phyloP scores from a whole-genome alignment of 2,113 vertebrate species.

The Pangasianodon hypophthalmus region DNA sequence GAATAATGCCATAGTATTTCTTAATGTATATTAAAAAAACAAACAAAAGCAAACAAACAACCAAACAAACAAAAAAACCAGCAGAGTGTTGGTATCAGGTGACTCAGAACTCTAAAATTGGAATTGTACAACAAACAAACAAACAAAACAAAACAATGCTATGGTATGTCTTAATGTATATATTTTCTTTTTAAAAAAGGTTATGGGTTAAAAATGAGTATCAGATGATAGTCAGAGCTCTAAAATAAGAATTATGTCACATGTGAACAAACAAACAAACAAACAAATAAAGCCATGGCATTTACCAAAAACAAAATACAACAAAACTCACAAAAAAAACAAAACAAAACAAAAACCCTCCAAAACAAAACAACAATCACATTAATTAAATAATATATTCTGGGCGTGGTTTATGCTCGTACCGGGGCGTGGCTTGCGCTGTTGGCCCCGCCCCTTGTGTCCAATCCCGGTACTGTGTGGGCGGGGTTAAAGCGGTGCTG shows the following conservation, averaged over 20 bases:
- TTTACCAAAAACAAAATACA: background rate
- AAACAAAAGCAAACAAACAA: too few relatives aligned
- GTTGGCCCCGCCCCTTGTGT: slow-evolving; percentile 1
- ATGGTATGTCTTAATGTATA: too few relatives aligned
- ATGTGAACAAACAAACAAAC: background rate
- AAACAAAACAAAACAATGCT: too few relatives aligned
- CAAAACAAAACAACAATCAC: background rate
- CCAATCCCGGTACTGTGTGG: slow-evolving; percentile 28
- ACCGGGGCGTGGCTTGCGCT: background rate
- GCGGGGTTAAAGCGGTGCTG: slow-evolving; percentile 38
- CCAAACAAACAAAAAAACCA: too few relatives aligned
- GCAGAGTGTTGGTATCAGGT: too few relatives aligned
- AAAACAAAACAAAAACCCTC: background rate
- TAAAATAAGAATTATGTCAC: background rate
- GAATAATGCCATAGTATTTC: too few relatives aligned
- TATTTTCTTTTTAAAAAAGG: too few relatives aligned
- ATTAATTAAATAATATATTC: background rate
- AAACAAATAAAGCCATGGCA: background rate
- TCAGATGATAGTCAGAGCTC: background rate
- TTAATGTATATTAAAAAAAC: too few relatives aligned
- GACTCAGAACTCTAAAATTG: too few relatives aligned
- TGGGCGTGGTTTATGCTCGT: background rate
- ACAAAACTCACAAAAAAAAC: background rate
- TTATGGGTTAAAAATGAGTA: too few relatives aligned
- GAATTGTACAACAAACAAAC: too few relatives aligned